Conservation (phyloP, 2,888 invertebrate species). For the Sminthurides aquaticus region DNA sequence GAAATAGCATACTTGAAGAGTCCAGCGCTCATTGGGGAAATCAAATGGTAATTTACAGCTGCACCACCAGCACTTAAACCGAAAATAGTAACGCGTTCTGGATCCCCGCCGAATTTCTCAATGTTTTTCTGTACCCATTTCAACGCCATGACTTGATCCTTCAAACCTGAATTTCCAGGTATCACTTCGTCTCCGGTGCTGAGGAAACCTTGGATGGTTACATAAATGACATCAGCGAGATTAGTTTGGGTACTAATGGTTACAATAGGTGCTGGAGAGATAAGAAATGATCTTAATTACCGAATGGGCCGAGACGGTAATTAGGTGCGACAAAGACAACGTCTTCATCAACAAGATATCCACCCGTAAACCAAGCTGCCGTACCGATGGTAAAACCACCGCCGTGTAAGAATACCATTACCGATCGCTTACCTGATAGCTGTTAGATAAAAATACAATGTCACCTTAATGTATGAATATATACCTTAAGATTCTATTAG, state of each 20-base stretch:
- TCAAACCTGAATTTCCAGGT: background rate
- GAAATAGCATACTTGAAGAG: slow-evolving; percentile 1
- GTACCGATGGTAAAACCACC: slow-evolving; percentile 13
- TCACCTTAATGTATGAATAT: too few species aligned
- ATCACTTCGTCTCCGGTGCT: slow-evolving; percentile 2
- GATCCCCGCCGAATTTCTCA: slow-evolving; percentile 1
- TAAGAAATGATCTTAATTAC: too few species aligned
- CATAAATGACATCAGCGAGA: background rate
- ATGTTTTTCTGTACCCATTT: slow-evolving; percentile 4
- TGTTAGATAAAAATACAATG: too few species aligned
- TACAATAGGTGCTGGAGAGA: too few species aligned
- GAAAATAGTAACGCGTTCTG: background rate
- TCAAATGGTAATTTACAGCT: background rate
- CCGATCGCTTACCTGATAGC: background rate
- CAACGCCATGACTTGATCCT: background rate
- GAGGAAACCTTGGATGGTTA: background rate
- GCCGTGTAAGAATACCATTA: slow-evolving; percentile 12
- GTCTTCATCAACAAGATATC: slow-evolving; percentile 9
- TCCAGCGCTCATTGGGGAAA: slow-evolving; percentile 2
- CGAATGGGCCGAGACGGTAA: slow-evolving; percentile 7
- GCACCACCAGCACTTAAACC: background rate
- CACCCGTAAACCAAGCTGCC: background rate
- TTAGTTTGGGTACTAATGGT: too few species aligned
- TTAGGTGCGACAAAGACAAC: background rate
- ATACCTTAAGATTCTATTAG: too few species aligned